Percentiles rank a stretch among this genome's conserved stretches.
Evolutionary conservation across 2,888 invertebrate genomes (phyloP).

Genomic region (Zonitis immaculata): DNA sequence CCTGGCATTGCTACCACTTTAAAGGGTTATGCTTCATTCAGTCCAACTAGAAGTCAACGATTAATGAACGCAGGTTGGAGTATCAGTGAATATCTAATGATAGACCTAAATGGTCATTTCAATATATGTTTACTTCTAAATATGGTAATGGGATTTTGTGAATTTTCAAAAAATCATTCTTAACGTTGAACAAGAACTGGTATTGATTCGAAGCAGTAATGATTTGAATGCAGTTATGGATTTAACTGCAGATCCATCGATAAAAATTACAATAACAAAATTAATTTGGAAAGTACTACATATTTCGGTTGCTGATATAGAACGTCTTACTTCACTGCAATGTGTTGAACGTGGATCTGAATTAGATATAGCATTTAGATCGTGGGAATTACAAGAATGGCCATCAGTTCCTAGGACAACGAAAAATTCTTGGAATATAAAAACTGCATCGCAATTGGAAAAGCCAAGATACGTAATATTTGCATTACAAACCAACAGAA

Average conservation of each 20-base stretch:
- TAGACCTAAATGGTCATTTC: constrained; percentile 8
- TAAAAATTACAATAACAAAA: constrained; percentile 10
- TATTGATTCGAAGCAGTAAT: constrained; percentile 12
- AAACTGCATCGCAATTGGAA: constrained; percentile 28
- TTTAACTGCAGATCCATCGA: neutral
- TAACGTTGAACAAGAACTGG: constrained; percentile 20
- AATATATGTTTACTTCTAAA: constrained; percentile 13
- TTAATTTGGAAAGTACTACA: constrained; percentile 18
- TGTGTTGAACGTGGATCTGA: constrained; percentile 30
- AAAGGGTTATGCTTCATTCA: constrained; percentile 37
- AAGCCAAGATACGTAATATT: constrained; percentile 40
- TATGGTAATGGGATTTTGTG: constrained; percentile 35
- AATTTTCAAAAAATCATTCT: constrained; percentile 27
- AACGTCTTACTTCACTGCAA: constrained; percentile 2
- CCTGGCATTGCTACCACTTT: constrained; percentile 19
- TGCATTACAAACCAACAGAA: constrained; percentile 41
- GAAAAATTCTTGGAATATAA: constrained; percentile 30
- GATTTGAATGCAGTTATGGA: constrained; percentile 19
- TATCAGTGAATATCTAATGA: constrained; percentile 3
- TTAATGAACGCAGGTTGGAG: constrained; percentile 12
- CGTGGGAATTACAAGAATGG: constrained; percentile 18
- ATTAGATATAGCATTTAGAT: constrained; percentile 27
- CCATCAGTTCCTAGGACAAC: constrained; percentile 11
- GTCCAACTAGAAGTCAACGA: constrained; percentile 27
- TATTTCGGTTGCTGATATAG: constrained; percentile 7